Evolutionary conservation across 2,888 invertebrate genomes (phyloP), one percentile per base, ranked within the genome.

Genomic region (Pollenia angustigena): DNA sequence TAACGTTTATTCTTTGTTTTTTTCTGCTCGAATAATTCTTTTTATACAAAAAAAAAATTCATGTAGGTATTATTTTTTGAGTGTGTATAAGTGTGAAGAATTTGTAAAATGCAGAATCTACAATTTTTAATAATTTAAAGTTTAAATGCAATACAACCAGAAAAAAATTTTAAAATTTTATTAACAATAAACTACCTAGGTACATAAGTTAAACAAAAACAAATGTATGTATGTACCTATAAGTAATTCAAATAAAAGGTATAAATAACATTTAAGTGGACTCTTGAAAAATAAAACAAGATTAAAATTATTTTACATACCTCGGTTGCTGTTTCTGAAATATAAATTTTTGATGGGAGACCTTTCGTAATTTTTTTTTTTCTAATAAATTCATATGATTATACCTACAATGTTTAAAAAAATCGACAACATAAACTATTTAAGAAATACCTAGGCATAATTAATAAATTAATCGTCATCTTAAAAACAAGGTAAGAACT

Each of bases 61-160:
- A 64, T 79, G 58, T 60, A 11, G 7, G 40, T 44, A 78, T 78
- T 69, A 60, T 60, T 23, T 52, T 60, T 58, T 54, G 54, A 48
- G n/a, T 69, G 60, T 52, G 11, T 40, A 56, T 62, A 62, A 74
- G 48, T 62, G 69, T 69, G 66, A 86, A 14, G 54, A 75, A 76
- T 68, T 52, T 54, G 7, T 18, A 72, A 72, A 72, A 54, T 72
- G 81, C 72, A 81, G 46, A 72, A 32, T 64, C 12, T 75, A 23
- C 68, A 81, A 16, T 68, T 50, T 64, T 42, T 18, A 14, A n/a
- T 48, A 54, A 9, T 78, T 66, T 60, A 42, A 12, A 56, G n/a
- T 46, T 46, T 44, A 69, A 60, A 62, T 23, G 54, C 56, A 66
- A 40, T 32, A 32, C 18, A 48, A 48, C 10, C 18, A 54, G 48